Percentiles rank a stretch among this genome's conserved stretches.
Evolutionary conservation across 2,888 invertebrate species (phyloP).

Genomic region (Xylota sylvarum): DNA sequence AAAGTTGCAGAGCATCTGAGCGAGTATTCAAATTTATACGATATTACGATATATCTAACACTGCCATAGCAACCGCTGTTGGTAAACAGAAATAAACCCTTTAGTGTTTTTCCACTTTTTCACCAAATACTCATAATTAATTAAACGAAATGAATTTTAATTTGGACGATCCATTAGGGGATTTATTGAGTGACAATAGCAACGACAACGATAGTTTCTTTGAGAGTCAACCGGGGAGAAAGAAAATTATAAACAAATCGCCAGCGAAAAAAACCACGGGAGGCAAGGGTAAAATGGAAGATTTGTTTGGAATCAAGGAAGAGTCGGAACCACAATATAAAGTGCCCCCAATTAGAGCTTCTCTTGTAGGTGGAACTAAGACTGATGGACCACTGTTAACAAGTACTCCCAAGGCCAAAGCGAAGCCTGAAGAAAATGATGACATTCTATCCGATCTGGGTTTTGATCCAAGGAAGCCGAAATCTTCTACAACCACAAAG

Average conservation of each 20-base stretch:
- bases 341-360: constrained; percentile 51
- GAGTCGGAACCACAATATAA: constrained; percentile 79
- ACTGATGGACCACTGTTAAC: constrained; percentile 66
- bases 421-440: constrained; percentile 79
- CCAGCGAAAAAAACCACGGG: constrained; percentile 65
- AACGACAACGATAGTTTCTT: constrained; percentile 91
- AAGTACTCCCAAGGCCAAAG: constrained; percentile 79
- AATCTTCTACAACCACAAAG: constrained; percentile 78
- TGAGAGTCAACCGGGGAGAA: constrained; percentile 83
- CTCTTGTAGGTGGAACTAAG: constrained; percentile 15
- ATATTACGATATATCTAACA: constrained; percentile 32
- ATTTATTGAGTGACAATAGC: constrained; percentile 88
- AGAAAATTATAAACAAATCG: constrained; percentile 49
- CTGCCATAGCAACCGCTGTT: constrained; percentile 56
- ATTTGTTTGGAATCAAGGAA: constrained; percentile 84
- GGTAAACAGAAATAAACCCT: constrained; percentile 47
- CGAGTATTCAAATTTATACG: constrained; percentile 6
- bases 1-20: background rate
- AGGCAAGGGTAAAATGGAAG: constrained; percentile 81
- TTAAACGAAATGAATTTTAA: constrained; percentile 86
- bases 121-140: background rate
- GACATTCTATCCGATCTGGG: constrained; percentile 83
- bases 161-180: constrained; percentile 88
- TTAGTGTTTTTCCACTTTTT: background rate
- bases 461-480: constrained; percentile 84